phyloP scores from a whole-genome alignment of 2,797 vertebrate species.

The Eutrigla gurnardus region DNA sequence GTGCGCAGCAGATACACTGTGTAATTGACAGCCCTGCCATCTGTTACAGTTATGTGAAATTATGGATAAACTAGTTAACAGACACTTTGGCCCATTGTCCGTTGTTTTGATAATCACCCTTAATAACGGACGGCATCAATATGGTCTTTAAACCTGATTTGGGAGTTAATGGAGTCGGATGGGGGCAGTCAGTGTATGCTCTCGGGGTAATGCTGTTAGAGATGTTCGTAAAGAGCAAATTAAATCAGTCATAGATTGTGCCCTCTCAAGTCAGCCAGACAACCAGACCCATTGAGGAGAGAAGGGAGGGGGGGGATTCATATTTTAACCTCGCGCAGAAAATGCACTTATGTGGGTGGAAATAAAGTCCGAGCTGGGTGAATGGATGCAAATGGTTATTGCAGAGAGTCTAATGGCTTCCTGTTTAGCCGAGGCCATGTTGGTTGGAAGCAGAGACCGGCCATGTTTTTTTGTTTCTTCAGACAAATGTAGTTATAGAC shows the following conservation, averaged over 20 bases:
- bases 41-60: conserved; percentile 98
- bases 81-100: conserved; percentile 99
- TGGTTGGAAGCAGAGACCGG: conserved; percentile 79
- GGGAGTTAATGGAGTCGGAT: conserved; percentile 99
- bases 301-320: conserved; percentile 84
- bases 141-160: conserved; percentile 99
- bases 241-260: conserved; percentile 99
- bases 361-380: conserved; percentile 94
- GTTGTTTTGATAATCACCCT: conserved; percentile 99
- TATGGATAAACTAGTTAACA: conserved; percentile 99
- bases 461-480: conserved; percentile 67
- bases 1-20: conserved; percentile 67
- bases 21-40: conserved; percentile 96
- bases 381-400: conserved; percentile 95
- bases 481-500: conserved; percentile 86
- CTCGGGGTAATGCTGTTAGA: conserved; percentile 98
- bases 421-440: conserved; percentile 89
- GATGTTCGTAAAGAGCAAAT: conserved; percentile 99
- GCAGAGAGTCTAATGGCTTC: conserved; percentile 93
- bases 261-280: conserved; percentile 97
- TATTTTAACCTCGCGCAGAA: conserved; percentile 97
- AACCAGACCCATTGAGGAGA: conserved; percentile 95
- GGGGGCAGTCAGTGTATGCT: conserved; percentile 94
- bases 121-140: conserved; percentile 99
- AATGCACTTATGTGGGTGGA: conserved; percentile 96